Base-by-base conservation (phyloP, 2,797 vertebrate species). In the Tympanoctomys barrerae region DNA sequence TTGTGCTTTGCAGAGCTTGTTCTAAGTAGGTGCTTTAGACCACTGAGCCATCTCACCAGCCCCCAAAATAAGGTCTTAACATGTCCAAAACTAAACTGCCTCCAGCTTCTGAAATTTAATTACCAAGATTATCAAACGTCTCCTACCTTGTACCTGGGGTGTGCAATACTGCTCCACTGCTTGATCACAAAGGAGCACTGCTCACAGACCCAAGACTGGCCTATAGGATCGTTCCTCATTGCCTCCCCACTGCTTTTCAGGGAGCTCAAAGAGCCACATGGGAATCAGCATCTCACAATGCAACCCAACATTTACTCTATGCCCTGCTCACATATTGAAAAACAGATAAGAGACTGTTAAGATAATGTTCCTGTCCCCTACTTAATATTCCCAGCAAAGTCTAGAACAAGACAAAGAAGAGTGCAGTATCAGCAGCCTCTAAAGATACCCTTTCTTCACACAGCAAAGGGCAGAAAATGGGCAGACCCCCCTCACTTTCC, bases 381-480 rank as follows among this genome's bases (percentile, higher is more conserved):
- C 3, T 71, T 83, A 84, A 87, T 62, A 91, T 22, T 89, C 80
- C 39, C 52, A 84, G n/a, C 52, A 95, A 62, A 73, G 24, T 92
- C 92, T 77, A 91, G 46, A 96, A 95, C 9, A 71, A 97, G 36
- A 87, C 46, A 95, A 87, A 94, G n/a, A 88, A 94, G 39, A 88
- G 4, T 26, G 10, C 68, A 59, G 24, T 96, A 90, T 84, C 68
- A 90, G 10, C 33, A 96, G 12, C 12, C 57, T 88, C 73, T 70
- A 80, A 85, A 22, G 11, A 26, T 28, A 13, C 12, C 42, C n/a
- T 92, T 92, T 90, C n/a, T n/a, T 96, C 54, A 16, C 64, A 93
- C 0, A 93, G 57, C n/a, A 80, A 94, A 97, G 42, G 75, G 80
- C 62, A 70, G 54, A 66, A 88, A 82, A 78, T 90, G 52, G 26